Conservation (phyloP, 1,140 invertebrate genomes). For the Pogonomyrmex barbatus region DNA sequence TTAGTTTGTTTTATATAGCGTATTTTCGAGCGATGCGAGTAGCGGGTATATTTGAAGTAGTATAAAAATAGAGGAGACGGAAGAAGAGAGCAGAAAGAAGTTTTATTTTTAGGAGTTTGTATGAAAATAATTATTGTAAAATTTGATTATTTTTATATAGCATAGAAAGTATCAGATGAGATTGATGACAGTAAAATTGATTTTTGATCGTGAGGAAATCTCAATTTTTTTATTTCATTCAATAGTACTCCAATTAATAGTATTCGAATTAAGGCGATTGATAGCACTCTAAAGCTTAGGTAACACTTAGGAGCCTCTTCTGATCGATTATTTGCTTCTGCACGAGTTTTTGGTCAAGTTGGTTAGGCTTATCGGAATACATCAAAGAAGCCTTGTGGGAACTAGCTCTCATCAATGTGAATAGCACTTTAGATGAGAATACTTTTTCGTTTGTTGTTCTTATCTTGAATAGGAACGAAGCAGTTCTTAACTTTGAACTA, state of each 20-base stretch:
- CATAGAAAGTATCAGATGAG: background rate
- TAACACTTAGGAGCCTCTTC: slow-evolving; percentile 35
- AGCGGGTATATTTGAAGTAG: background rate
- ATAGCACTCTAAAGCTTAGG: slow-evolving; percentile 23
- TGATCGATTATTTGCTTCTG: slow-evolving; percentile 42
- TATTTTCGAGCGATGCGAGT: background rate
- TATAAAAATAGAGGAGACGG: background rate
- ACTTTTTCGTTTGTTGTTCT: background rate
- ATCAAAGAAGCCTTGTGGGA: slow-evolving; percentile 45
- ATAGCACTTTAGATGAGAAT: slow-evolving; percentile 1
- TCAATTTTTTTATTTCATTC: slow-evolving; percentile 38
- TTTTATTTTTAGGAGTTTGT: background rate
- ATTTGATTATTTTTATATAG: background rate
- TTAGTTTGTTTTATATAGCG: background rate
- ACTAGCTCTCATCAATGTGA: slow-evolving; percentile 18
- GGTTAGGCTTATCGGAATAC: slow-evolving; percentile 6
- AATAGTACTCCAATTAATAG: background rate
- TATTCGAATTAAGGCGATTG: background rate
- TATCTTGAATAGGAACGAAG: background rate
- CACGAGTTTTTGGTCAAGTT: slow-evolving; percentile 29
- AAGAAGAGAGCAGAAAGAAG: background rate
- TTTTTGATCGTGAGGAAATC: background rate
- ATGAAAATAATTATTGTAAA: background rate
- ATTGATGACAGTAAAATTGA: background rate
- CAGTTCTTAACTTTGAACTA: slow-evolving; percentile 28